Base-by-base conservation (phyloP, 2,113 vertebrate genomes). In the Phalacrocorax aristotelis region DNA sequence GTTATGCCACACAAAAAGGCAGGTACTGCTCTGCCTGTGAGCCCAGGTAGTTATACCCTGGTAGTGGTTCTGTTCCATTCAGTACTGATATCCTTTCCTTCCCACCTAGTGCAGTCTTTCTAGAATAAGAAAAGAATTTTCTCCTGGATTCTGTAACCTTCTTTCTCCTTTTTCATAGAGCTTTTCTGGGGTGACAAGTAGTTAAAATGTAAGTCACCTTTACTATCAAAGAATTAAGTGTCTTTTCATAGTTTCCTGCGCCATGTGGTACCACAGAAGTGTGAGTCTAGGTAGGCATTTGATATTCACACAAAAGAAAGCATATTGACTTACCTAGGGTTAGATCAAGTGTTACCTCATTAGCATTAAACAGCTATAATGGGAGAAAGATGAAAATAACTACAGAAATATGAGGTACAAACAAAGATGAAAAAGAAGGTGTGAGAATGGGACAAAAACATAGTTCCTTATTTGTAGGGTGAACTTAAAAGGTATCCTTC, bases 401-500 rank as follows among this genome's bases (percentile, higher is more conserved):
- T 71, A 40, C 54, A 91, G 86, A 95, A 97, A 91, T 74, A 87
- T 6, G 78, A 89, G 34, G 29, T 38, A 97, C 40, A 26, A 97
- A 85, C 84, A 87, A 86, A 89, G 71, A 93, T 95, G 46, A 95
- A 93, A 88, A 68, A 69, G 40, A 90, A 88, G 66, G 88, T 88
- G 77, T 91, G 79, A 88, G 70, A 93, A 65, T 11, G 30, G 87
- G 62, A 86, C 17, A 66, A 91, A 96, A 95, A 18, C 51, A 64
- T 13, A 52, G 20, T 38, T 90, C n/a, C 38, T 85, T 87, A 66
- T 83, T 90, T 94, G 85, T 70, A 58, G 44, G 71, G 62, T 80
- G 75, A 91, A 85, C 91, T 94, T 95, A 66, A 94, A 94, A 94
- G 85, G 58, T 89, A 66, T 62, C 54, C 68, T 91, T 90, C 25